phyloP scores from a whole-genome alignment of 2,797 vertebrate genomes.

The Melanotaenia parkinsoni region DNA sequence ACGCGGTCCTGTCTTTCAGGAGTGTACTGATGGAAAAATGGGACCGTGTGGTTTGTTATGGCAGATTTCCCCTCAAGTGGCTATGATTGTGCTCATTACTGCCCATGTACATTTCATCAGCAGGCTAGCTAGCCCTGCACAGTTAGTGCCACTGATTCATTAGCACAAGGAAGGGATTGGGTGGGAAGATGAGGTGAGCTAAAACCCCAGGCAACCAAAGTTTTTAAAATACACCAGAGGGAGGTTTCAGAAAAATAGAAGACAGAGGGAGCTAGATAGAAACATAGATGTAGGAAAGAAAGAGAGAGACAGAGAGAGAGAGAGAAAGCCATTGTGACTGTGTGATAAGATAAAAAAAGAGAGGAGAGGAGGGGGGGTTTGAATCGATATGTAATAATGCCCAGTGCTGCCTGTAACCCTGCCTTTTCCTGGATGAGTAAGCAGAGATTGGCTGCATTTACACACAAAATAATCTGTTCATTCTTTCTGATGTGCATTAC shows the following conservation, averaged over 20 bases:
- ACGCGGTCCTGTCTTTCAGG: conserved; percentile 69
- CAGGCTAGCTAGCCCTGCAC: conserved; percentile 83
- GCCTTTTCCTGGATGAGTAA: conserved; percentile 87
- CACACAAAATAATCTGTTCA: conserved; percentile 45
- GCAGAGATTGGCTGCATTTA: conserved; percentile 41
- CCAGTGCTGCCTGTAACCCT: conserved; percentile 83
- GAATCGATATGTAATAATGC: conserved; percentile 95
- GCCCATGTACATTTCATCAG: conserved; percentile 96
- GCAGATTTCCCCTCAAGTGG: conserved; percentile 81
- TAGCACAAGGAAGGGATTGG: conserved; percentile 80
- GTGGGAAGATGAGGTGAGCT: conserved; percentile 61
- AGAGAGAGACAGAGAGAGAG: conserved; percentile 28
- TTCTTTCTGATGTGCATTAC: conserved; percentile 13
- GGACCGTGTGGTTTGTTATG: conserved; percentile 48
- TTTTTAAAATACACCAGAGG: conserved; percentile 70
- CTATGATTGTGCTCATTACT: conserved; percentile 92
- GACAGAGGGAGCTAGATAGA: conserved; percentile 53
- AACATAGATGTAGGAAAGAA: conserved; percentile 14
- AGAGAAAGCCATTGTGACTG: conserved; percentile 39
- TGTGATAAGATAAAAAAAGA: conserved; percentile 74
- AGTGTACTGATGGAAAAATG: conserved; percentile 57
- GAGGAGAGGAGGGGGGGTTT: conserved; percentile 83
- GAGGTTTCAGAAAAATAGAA: conserved; percentile 75
- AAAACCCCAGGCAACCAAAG: conserved; percentile 60
- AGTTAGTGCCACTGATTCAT: conserved; percentile 84